Evolutionary conservation across 2,797 vertebrate genomes (phyloP).

Genomic region (Aeoliscus strigatus): DNA sequence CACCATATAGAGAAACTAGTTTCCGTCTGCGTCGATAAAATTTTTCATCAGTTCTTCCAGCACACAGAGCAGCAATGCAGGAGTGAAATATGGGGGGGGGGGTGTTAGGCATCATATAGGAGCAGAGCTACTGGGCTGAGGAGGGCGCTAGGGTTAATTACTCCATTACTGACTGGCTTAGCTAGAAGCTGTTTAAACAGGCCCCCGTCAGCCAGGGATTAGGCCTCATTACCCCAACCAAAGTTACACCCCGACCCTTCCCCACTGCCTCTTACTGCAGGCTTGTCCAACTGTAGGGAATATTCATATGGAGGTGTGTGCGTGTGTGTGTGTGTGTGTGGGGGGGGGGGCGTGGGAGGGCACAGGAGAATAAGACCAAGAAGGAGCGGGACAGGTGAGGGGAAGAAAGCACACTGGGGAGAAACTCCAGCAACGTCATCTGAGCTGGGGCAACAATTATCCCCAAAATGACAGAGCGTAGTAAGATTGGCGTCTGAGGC

Average conservation of each 20-base stretch:
- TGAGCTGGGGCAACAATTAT: constrained; percentile 76
- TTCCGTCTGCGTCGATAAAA: no score
- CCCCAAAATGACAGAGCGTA: constrained; percentile 70
- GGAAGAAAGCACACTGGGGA: constrained; percentile 53
- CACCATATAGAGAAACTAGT: no score
- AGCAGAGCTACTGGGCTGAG: constrained; percentile 55
- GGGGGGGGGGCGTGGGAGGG: constrained; percentile 22
- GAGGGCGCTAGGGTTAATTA: constrained; percentile 93
- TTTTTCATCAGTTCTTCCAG: no score
- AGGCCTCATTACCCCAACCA: constrained; percentile 99
- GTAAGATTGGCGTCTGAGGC: constrained; percentile 74
- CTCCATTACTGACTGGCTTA: constrained; percentile 94
- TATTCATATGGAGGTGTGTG: constrained; percentile 79
- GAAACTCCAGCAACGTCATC: constrained; percentile 63
- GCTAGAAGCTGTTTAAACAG: constrained; percentile 85
- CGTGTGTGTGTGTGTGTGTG: no score
- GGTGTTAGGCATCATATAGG: constrained; percentile 16
- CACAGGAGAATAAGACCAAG: constrained; percentile 44
- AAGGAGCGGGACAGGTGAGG: constrained; percentile 39
- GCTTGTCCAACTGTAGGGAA: constrained; percentile 81
- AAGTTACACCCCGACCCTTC: constrained; percentile 89
- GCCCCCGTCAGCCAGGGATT: constrained; percentile 88
- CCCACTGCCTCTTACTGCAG: constrained; percentile 71
- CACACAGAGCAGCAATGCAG: no score
- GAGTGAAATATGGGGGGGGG: constrained; percentile 1